Conservation (phyloP, 2,113 vertebrate species). For the Myrmophylax atrothorax region DNA sequence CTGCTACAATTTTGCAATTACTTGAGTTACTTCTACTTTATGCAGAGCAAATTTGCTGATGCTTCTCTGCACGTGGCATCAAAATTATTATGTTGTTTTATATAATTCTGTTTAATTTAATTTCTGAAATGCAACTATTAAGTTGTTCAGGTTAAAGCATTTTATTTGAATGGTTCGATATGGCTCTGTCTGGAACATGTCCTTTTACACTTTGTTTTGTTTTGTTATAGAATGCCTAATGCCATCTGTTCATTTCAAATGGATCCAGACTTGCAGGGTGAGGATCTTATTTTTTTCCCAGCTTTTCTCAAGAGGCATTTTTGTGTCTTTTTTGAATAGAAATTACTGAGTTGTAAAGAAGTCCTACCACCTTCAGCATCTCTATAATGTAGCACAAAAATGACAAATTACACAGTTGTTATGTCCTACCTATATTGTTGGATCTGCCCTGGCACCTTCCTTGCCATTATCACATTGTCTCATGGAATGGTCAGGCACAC, state of each 20-base stretch:
- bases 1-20: neutral
- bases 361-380: neutral
- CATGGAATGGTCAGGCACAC: neutral
- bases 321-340: neutral
- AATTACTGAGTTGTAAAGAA: neutral
- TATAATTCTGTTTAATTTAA: neutral
- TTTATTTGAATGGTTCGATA: neutral
- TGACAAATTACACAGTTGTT: neutral
- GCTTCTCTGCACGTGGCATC: neutral
- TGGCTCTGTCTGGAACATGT: neutral
- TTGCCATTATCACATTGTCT: neutral
- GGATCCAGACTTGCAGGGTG: slow-evolving; percentile 68
- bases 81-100: neutral
- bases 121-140: neutral
- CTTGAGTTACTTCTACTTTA: neutral
- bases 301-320: neutral
- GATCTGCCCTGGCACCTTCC: neutral
- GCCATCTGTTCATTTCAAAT: slow-evolving; percentile 45
- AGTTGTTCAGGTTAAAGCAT: slow-evolving; percentile 7
- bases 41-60: neutral
- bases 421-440: neutral
- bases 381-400: neutral
- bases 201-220: slow-evolving; percentile 24
- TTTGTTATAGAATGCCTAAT: slow-evolving; percentile 1
- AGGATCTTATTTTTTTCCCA: neutral